Percentiles rank a stretch among this genome's conserved stretches.
These are phyloP conservation scores for Salminus brasiliensis DNA, from an alignment of 2,113 vertebrate genomes.

Conservation along the genomic window DNA sequence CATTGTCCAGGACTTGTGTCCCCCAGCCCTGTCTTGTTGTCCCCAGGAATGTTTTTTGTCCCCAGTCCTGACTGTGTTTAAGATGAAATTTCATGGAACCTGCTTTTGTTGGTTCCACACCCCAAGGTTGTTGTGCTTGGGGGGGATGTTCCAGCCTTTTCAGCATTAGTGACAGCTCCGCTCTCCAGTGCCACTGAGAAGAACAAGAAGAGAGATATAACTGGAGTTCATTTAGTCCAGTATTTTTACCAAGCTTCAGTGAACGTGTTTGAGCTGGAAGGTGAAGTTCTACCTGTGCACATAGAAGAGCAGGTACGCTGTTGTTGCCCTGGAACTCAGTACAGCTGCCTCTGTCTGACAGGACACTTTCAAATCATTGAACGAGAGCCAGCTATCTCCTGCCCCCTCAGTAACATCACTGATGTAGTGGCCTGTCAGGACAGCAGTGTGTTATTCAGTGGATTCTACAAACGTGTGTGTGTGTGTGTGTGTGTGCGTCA, in stretches of 20 bases:
- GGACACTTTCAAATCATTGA: background rate
- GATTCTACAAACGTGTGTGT: background rate
- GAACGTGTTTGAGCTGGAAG: background rate
- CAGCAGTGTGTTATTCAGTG: background rate
- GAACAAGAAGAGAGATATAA: background rate
- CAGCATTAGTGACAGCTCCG: too few species aligned
- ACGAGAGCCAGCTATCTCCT: background rate
- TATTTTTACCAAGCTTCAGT: background rate
- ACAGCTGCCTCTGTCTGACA: background rate
- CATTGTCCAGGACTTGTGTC: too few species aligned
- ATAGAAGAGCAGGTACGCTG: slow-evolving; percentile 2
- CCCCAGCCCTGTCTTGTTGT: too few species aligned
- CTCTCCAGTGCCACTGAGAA: too few species aligned
- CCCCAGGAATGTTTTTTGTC: too few species aligned
- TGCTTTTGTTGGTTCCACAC: too few species aligned
- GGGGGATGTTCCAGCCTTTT: too few species aligned
- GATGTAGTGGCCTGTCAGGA: background rate
- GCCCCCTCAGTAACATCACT: background rate
- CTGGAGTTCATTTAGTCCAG: background rate
- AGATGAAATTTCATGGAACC: too few species aligned
- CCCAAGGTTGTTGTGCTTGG: too few species aligned
- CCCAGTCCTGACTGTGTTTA: too few species aligned
- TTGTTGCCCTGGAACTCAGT: background rate
- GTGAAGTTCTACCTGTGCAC: background rate
- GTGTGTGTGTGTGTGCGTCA: too few species aligned